A percentile compares a stretch with the other conserved stretches of the same genome.
These are phyloP conservation scores for Melanotaenia nigrans DNA, from an alignment of 2,797 vertebrate genomes.

Conservation along the genomic window DNA sequence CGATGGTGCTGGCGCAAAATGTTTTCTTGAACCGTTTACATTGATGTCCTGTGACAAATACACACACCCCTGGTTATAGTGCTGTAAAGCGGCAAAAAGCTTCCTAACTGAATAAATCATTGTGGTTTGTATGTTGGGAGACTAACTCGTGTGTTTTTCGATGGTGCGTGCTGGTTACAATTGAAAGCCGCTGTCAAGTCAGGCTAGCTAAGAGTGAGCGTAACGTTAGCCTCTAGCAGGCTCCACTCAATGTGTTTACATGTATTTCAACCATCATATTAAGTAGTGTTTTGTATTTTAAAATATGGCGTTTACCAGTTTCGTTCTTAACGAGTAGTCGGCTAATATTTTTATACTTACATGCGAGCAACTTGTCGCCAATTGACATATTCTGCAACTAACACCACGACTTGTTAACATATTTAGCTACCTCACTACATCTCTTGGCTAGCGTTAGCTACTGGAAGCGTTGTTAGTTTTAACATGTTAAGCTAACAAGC, in stretches of 20 bases:
- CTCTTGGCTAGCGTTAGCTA: conserved; percentile 40
- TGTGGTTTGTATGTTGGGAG: neutral
- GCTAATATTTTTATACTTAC: neutral
- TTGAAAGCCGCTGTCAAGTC: conserved; percentile 62
- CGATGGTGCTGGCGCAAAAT: conserved; percentile 55
- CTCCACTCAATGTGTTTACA: conserved; percentile 60
- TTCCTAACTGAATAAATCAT: neutral
- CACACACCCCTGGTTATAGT: neutral
- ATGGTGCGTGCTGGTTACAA: conserved; percentile 20
- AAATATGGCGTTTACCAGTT: neutral
- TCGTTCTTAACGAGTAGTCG: neutral
- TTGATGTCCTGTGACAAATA: conserved; percentile 6
- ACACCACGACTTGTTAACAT: conserved; percentile 16
- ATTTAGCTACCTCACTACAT: conserved; percentile 38
- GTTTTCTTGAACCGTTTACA: conserved; percentile 51
- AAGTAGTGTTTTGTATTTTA: conserved; percentile 4
- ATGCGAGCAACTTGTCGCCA: accelerated
- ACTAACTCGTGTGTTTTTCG: neutral
- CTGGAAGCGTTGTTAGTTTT: conserved; percentile 50
- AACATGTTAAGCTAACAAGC: conserved; percentile 36
- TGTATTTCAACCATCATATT: conserved; percentile 12
- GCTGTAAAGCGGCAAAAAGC: accelerated
- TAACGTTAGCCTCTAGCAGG: conserved; percentile 37
- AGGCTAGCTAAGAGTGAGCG: conserved; percentile 46
- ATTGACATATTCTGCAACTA: neutral